Evolutionary conservation across 2,888 invertebrate species (phyloP).

Genomic region (Mesoligia furuncula): DNA sequence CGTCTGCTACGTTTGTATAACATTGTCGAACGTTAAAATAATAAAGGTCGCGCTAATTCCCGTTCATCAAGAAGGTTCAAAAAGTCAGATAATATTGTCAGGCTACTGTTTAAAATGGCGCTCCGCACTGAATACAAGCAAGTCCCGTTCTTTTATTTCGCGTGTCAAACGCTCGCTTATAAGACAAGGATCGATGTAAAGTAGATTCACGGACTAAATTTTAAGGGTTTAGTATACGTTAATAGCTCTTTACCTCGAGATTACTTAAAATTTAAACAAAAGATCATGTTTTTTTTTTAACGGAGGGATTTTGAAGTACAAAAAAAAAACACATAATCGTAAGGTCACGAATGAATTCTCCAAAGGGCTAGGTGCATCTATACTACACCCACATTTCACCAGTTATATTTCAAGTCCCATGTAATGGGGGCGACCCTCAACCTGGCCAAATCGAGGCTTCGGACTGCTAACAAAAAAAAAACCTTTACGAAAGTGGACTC

Average conservation of each 20-base stretch:
- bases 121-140: neutral
- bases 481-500: neutral
- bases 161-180: slow-evolving; percentile 1
- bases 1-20: neutral
- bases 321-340: too few relatives aligned
- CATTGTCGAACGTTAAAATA: neutral
- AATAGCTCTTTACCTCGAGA: too few relatives aligned
- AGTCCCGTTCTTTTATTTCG: neutral
- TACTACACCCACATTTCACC: too few relatives aligned
- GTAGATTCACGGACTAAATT: neutral
- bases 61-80: neutral
- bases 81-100: neutral
- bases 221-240: too few relatives aligned
- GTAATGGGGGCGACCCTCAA: neutral
- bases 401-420: neutral
- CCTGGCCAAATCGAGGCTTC: neutral
- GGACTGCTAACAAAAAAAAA: neutral
- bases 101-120: too few relatives aligned
- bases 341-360: too few relatives aligned
- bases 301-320: too few relatives aligned
- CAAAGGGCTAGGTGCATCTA: too few relatives aligned
- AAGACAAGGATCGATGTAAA: neutral
- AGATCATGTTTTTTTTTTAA: too few relatives aligned
- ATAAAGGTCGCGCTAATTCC: neutral
- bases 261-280: too few relatives aligned